Conservation (phyloP, 2,888 invertebrate species). For the Rutpela maculata region DNA sequence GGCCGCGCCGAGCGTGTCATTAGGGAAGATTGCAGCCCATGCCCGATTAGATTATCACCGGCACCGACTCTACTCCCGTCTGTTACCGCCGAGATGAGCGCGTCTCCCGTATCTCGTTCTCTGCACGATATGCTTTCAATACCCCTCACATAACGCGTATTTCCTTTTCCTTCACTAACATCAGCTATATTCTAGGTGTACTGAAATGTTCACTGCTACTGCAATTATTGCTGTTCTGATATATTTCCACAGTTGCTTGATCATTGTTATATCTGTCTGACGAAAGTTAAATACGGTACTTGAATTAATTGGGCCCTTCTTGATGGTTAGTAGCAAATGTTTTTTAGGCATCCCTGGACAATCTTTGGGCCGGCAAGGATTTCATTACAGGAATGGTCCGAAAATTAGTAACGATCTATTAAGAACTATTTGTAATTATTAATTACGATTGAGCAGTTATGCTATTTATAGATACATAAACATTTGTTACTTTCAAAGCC, state of each 20-base stretch:
- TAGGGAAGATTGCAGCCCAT: slow-evolving; percentile 71
- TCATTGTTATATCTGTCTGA: slow-evolving; percentile 10
- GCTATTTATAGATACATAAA: too few species aligned
- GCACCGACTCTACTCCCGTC: slow-evolving; percentile 51
- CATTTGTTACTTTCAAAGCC: too few species aligned
- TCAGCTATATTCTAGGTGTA: slow-evolving; percentile 36
- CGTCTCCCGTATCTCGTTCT: slow-evolving; percentile 30
- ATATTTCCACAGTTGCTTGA: slow-evolving; percentile 6
- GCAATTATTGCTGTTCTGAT: slow-evolving; percentile 18
- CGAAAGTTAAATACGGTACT: background rate
- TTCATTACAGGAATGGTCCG: too few species aligned
- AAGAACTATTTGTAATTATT: too few species aligned
- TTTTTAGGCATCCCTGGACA: too few species aligned
- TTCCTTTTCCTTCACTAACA: slow-evolving; percentile 38
- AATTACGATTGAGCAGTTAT: too few species aligned
- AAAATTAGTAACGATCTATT: too few species aligned
- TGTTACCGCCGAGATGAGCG: slow-evolving; percentile 43
- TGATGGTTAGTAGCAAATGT: background rate
- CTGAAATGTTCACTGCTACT: slow-evolving; percentile 28
- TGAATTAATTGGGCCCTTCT: background rate
- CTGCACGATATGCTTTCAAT: slow-evolving; percentile 54
- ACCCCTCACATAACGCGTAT: slow-evolving; percentile 33
- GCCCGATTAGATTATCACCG: slow-evolving; percentile 73
- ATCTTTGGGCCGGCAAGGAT: too few species aligned
- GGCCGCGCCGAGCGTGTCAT: slow-evolving; percentile 71